Evolutionary conservation across 92 coral and sea anemone genomes (phyloP), one percentile per base, ranked within the genome.

Genomic region (Heteractis magnifica): DNA sequence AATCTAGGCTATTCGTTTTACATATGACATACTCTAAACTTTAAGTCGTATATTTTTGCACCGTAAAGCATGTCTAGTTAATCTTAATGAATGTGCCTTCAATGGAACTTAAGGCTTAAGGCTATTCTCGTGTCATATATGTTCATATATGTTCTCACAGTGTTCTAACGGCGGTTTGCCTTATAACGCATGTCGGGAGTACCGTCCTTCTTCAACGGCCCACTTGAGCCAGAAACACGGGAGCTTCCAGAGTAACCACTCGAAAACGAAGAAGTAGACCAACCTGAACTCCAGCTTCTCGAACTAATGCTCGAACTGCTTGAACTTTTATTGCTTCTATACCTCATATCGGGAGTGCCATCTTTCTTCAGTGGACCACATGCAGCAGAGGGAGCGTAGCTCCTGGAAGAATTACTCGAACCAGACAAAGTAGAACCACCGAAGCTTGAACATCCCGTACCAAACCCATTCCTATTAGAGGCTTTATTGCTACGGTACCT

Each of bases 121-220:
- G 2, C 44, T 34, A 34, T 34, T 34, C 44, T 34, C 44, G 44
- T 34, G 44, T 34, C 44, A 34, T 34, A 34, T 34, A 34, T 59
- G 65, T 15, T 34, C 44, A 34, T 34, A 34, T 34, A 34, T 59
- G 65, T 15, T 58, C 13, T 12, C 64, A 58, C 15, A 64, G 41
- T 19, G 5, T 64, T 64, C 23, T 72, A 72, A 23, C 15, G 49
- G 5, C 77, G 50, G 77, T 72, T 72, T 4, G 77, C 77, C 77
- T 71, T 75, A 76, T 79, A 88, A 48, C 91, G 60, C 91, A 88
- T 88, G 82, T 88, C 88, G 23, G 91, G 91, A 12, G 91, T 88
- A 1, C 91, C 91, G 52, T 88, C 91, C 41, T 84, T 84, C 62
- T 84, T 84, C 52, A 79, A 34, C 52, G 88, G 88, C 8, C 62